Conservation (phyloP, 2,113 vertebrate genomes). For the Phylloscopus trochilus region DNA sequence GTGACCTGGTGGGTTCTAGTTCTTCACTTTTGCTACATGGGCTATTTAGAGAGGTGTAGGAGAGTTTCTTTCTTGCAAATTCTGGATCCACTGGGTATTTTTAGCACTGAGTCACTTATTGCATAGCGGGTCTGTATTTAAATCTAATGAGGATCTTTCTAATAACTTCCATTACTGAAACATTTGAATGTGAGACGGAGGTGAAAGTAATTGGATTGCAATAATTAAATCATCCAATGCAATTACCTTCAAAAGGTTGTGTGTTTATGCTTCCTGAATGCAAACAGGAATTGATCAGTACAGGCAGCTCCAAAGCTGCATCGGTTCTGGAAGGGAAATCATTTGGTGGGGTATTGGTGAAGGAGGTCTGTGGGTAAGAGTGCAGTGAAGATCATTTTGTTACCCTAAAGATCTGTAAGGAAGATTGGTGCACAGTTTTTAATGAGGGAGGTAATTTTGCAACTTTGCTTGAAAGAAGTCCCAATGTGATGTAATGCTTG, state of each 20-base stretch:
- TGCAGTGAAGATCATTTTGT: background rate
- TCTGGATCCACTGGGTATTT: background rate
- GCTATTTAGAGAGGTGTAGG: background rate
- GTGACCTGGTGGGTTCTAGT: background rate
- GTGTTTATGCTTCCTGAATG: background rate
- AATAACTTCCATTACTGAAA: slow-evolving; percentile 26
- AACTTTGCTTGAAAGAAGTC: background rate
- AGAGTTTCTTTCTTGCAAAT: background rate
- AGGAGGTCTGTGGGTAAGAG: background rate
- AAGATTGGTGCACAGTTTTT: background rate
- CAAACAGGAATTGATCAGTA: background rate
- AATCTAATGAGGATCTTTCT: background rate
- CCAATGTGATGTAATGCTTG: background rate
- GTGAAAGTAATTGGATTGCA: slow-evolving; percentile 40
- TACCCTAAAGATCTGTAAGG: background rate
- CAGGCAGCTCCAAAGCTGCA: background rate
- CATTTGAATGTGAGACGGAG: slow-evolving; percentile 19
- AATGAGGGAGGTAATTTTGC: background rate
- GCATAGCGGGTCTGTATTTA: background rate
- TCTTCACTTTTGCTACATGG: background rate
- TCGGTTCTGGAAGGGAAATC: background rate
- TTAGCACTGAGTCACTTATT: background rate
- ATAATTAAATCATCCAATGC: slow-evolving; percentile 11
- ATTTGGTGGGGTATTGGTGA: background rate
- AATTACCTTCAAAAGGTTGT: slow-evolving; percentile 40